Percentiles rank a stretch among this genome's conserved stretches.
Evolutionary conservation across 2,888 invertebrate genomes (phyloP).

Genomic region (Cheilosia scutellata): DNA sequence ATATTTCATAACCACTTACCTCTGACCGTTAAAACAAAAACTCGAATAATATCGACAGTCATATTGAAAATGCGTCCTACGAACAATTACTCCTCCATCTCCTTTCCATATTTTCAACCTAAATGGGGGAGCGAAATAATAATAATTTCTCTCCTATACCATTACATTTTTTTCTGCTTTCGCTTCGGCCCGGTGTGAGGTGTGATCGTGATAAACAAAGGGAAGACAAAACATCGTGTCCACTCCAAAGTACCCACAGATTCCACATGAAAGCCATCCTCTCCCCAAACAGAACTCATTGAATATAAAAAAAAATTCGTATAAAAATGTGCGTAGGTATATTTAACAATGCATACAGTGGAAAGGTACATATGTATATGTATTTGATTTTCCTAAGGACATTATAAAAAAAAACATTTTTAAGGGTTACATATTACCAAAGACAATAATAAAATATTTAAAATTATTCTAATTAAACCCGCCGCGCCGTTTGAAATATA

Average conservation of each 20-base stretch:
- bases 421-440: constrained; percentile 20
- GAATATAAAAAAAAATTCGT: constrained; percentile 63
- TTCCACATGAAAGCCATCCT: too few relatives aligned
- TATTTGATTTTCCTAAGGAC: too few relatives aligned
- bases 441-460: constrained; percentile 51
- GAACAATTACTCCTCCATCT: constrained; percentile 49
- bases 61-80: constrained; percentile 64
- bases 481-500: constrained; percentile 26
- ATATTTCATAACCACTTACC: constrained; percentile 30
- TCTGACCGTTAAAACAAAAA: constrained; percentile 33
- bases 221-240: constrained; percentile 41
- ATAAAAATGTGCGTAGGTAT: constrained; percentile 58
- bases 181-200: constrained; percentile 35
- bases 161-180: constrained; percentile 9
- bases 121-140: constrained; percentile 37
- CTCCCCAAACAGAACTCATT: constrained; percentile 34
- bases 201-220: constrained; percentile 45
- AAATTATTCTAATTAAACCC: constrained; percentile 61
- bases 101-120: constrained; percentile 10
- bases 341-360: constrained; percentile 17
- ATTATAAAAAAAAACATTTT: not conserved
- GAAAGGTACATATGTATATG: not conserved
- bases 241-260: constrained; percentile 13
- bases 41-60: constrained; percentile 65
- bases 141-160: constrained; percentile 55